Evolutionary conservation across 2,797 vertebrate species (phyloP), one percentile per base, ranked within the genome.

Genomic region (Dipus sagitta): DNA sequence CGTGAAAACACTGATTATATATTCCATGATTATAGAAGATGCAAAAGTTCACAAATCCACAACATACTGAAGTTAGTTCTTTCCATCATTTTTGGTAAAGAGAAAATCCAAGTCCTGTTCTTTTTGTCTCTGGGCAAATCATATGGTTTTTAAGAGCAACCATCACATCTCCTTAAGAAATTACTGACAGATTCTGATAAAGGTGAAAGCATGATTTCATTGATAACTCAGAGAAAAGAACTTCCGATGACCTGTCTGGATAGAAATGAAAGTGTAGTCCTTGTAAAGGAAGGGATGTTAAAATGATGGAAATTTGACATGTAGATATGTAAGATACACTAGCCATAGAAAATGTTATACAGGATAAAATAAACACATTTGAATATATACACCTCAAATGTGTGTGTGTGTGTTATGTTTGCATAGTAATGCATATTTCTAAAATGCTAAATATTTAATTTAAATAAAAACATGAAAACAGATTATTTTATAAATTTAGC

Each of bases 71-170:
- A 96, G 96, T 90, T 38, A 0, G 12, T 96, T 88, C 90, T 97
- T 97, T 97, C 97, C 95, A 96, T 97, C 92, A 97, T 92, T 82
- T 74, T 97, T 28, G 83, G 11, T 64, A 80, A 97, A 94, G 83
- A 96, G 71, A 18, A n/a, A 94, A 85, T 62, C 14, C 2, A 6
- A 68, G 21, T 6, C 13, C 14, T 38, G 4, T 95, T 90, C 68
- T 62, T 92, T 93, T 92, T 89, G 79, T 91, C 72, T 97, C 89
- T 64, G 0, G 7, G 32, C 30, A 92, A 93, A 94, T 83, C 64
- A 78, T 62, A 89, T n/a, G 68, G 89, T 97, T 64, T 32, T 3
- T 74, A 90, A 96, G 71, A 84, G 18, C 79, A 92, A 76, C n/a
- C 83, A 83, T 15, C 76, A 80, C 79, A 90, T 64, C 1, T 71